Evolutionary conservation across 2,888 invertebrate species (phyloP).

Genomic region (Uropetala carovei): DNA sequence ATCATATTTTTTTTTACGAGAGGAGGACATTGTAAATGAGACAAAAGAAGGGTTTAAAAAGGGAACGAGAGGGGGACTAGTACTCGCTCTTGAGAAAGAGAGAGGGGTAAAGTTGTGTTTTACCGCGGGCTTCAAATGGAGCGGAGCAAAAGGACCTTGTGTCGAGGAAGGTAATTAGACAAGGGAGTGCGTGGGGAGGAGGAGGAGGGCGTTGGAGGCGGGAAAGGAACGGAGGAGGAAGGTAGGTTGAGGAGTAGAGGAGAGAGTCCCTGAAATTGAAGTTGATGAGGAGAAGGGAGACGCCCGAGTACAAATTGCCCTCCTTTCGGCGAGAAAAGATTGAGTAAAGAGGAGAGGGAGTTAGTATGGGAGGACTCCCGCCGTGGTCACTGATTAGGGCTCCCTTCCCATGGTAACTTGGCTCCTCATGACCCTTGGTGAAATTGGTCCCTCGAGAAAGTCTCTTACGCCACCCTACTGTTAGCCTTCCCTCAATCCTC

Average conservation of each 20-base stretch:
- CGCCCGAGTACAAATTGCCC: background rate
- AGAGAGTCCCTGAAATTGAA: background rate
- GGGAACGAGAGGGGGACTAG: background rate
- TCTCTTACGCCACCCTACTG: background rate
- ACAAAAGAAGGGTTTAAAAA: background rate
- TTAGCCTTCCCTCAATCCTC: background rate
- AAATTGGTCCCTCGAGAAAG: constrained; percentile 2
- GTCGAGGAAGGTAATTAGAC: background rate
- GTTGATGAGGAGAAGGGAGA: background rate
- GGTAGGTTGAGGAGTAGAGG: background rate
- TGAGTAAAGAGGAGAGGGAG: background rate
- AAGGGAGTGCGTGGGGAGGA: background rate
- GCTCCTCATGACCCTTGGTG: background rate
- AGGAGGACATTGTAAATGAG: background rate
- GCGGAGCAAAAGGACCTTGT: background rate
- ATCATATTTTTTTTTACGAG: too few species aligned
- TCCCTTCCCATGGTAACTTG: background rate
- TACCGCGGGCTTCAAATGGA: background rate
- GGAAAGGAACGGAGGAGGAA: too few species aligned
- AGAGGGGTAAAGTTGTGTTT: background rate
- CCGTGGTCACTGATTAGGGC: constrained; percentile 17
- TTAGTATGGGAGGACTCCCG: background rate
- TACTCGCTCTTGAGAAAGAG: background rate
- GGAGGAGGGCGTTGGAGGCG: background rate
- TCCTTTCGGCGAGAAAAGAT: background rate